Evolutionary conservation across 2,888 invertebrate species (phyloP), one percentile per base, ranked within the genome.

Genomic region (Leptarthrus brevirostris): DNA sequence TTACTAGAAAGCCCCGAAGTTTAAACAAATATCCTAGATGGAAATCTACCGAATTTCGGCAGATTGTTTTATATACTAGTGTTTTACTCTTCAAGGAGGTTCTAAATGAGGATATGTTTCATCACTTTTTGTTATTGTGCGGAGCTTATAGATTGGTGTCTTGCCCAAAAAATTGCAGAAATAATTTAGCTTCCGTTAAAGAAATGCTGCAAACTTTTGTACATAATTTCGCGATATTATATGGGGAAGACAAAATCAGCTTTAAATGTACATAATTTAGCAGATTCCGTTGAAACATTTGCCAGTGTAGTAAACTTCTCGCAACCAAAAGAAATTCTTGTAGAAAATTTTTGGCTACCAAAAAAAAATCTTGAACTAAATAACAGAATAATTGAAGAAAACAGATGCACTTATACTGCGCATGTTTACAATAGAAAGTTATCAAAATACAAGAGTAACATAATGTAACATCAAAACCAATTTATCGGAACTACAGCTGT

Each of bases 41-140:
- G 58, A 76, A 76, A 70, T 72, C 72, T 3, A 64, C 72, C 4
- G 72, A 75, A 24, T 66, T 74, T 36, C 72, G 40, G 30, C 66
- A 66, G 56, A 44, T 72, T 24, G 47, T 75, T 53, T 36, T 74
- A 12, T 75, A 75, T 54, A 73, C 72, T n/a, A 53, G 70, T 14
- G 70, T 74, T 40, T 30, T 73, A 30, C 30, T 30, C 8, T 30
- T 30, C 8, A 30, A 30, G 8, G 30, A 8, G 8, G 30, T 8
- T 30, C 3, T 30, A 8, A 8, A 30, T 8, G 30, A 30, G 8
- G 30, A 30, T 30, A 6, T 30, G 30, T 30, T 30, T 8, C 5
- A 30, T 6, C 30, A 30, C 8, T 30, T 30, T 8, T 8, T 30
- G 8, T 8, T 52, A 3, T 22, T 52, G 10, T 20, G 22, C 22